phyloP scores from a whole-genome alignment of 2,888 invertebrate species.

The Xiphydria camelus region DNA sequence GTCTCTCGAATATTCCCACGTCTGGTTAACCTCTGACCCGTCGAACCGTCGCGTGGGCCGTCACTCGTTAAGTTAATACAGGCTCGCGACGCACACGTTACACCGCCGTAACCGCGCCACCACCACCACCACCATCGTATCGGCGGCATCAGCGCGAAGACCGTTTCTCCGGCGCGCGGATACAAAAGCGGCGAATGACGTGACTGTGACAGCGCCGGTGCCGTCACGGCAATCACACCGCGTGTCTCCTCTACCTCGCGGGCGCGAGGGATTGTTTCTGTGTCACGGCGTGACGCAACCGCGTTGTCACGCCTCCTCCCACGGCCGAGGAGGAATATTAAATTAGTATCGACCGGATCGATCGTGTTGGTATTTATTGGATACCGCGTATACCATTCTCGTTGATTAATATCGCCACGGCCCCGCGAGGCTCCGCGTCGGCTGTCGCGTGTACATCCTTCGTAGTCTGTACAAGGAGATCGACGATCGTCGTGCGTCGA shows the following conservation, averaged over 20 bases:
- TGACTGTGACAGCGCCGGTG: conserved; percentile 1
- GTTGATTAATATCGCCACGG: too few species aligned
- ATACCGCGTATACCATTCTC: too few species aligned
- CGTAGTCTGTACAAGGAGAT: too few species aligned
- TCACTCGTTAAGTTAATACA: conserved; percentile 42
- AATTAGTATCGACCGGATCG: conserved; percentile 36
- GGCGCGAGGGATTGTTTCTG: conserved; percentile 41
- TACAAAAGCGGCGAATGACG: background rate
- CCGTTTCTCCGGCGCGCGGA: too few species aligned
- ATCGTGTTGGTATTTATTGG: conserved; percentile 7
- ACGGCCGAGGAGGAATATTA: conserved; percentile 36
- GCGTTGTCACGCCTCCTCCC: conserved; percentile 42
- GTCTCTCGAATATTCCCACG: conserved; percentile 44
- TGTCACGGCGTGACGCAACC: conserved; percentile 42
- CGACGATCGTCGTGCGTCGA: too few species aligned
- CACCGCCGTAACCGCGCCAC: too few species aligned
- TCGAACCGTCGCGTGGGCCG: conserved; percentile 50
- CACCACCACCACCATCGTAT: background rate
- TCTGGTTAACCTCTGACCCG: conserved; percentile 49
- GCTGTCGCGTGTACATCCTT: too few species aligned
- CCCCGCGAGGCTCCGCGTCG: too few species aligned
- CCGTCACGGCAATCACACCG: conserved; percentile 24
- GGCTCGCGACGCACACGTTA: conserved; percentile 34
- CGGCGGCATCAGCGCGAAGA: too few species aligned
- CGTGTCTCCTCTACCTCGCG: conserved; percentile 17